Evolutionary conservation across 2,888 invertebrate genomes (phyloP), one percentile per base, ranked within the genome.

Genomic region (Artemia sinica): DNA sequence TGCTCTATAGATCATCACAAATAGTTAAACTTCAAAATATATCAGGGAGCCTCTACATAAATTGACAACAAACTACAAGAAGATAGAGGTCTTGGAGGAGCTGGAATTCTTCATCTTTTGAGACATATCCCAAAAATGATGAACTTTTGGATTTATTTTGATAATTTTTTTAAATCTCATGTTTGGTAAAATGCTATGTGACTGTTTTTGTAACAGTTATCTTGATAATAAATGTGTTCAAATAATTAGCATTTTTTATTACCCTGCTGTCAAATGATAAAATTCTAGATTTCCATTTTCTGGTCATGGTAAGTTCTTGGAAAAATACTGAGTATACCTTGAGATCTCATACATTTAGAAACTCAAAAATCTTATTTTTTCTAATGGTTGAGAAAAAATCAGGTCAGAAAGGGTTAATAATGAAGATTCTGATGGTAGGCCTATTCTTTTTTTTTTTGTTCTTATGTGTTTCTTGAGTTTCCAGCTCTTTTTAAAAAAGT

Each of bases 11-110:
- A 50, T 68, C 70, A 70, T 71, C 71, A 66, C 75, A 75, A 12
- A 66, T 72, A 13, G 9, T 75, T 74, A 69, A 74, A 75, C 70
- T 74, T 74, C 67, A 68, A 74, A 41, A 71, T 75, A n/a, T 75
- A 75, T 69, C 75, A 75, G 71, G 74, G 80, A 79, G 72, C 79
- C 63, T 72, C 71, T 11, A 74, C 73, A 9, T 73, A 73, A 72
- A 65, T 75, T 13, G 72, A 72, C 65, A 14, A 11, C 8, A 67
- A 71, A 10, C 28, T 58, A 58, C 13, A 14, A 14, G 6, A 50
- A 10, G 65, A 70, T 49, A 68, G 68, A 28, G 73, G 73, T 28
- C 13, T 71, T 48, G 71, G 73, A 11, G 65, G 71, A 13, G 66
- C 69, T 58, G 71, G 71, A 9, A 72, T 73, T 1, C 67, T 71